Percentiles rank a stretch among this genome's conserved stretches.
Conservation (phyloP, 2,797 vertebrate species). For the Phyllotis vaccarum region DNA sequence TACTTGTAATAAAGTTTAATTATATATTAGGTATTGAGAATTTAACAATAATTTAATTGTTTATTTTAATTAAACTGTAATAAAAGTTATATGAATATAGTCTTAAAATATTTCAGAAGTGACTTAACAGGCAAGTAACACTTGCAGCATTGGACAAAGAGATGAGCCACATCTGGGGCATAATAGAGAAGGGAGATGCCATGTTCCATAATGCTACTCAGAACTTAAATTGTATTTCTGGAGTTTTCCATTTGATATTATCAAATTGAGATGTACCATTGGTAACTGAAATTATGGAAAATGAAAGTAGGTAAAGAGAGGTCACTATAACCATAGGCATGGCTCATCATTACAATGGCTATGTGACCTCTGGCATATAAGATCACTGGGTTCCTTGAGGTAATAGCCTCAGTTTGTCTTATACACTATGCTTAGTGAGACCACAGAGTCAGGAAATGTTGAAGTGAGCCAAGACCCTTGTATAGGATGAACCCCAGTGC, state of each 20-base stretch:
- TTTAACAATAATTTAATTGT: not conserved
- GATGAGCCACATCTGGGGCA: not conserved
- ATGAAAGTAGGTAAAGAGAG: not conserved
- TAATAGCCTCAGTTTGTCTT: not conserved
- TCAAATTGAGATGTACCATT: not conserved
- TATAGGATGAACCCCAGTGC: not conserved
- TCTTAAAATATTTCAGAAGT: not conserved
- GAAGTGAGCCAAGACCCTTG: not conserved
- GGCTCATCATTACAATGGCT: not conserved
- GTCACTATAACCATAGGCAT: not conserved
- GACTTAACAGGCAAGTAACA: not conserved
- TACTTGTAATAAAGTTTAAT: not conserved
- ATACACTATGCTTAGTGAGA: not conserved
- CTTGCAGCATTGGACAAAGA: not conserved
- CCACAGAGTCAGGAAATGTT: not conserved
- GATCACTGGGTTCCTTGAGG: not conserved
- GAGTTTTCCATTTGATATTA: conserved; percentile 5
- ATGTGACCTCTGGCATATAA: not conserved
- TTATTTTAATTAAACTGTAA: not conserved
- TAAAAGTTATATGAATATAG: not conserved
- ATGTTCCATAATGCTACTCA: not conserved
- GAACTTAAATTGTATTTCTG: conserved; percentile 13
- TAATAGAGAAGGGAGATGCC: not conserved
- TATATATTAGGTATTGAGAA: not conserved
- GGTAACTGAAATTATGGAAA: not conserved